Conservation (phyloP, 2,113 vertebrate species). For the Turdus rufiventris region DNA sequence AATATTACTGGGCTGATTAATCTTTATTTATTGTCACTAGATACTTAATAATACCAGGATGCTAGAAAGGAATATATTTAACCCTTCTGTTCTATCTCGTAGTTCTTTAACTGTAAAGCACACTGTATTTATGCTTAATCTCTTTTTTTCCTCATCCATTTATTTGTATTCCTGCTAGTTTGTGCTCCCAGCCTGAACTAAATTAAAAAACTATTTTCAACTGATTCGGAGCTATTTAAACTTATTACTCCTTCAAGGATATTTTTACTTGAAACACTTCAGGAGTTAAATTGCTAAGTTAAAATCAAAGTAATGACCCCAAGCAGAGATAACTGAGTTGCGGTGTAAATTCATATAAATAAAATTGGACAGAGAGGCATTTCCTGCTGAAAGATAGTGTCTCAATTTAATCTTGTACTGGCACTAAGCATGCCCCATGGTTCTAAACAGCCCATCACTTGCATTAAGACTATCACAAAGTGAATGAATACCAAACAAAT, state of each 20-base stretch:
- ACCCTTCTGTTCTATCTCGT: background rate
- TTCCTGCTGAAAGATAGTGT: constrained; percentile 68
- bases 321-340: constrained; percentile 71
- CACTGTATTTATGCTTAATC: constrained; percentile 3
- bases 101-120: background rate
- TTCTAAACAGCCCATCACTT: constrained; percentile 62
- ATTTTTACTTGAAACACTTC: constrained; percentile 73
- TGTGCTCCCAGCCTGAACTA: constrained; percentile 50
- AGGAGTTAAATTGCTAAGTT: constrained; percentile 71
- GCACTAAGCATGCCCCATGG: constrained; percentile 50
- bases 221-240: constrained; percentile 70
- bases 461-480: constrained; percentile 60
- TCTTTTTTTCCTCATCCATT: constrained; percentile 14
- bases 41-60: background rate
- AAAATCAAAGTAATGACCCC: constrained; percentile 78
- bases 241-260: constrained; percentile 68
- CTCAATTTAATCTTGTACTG: constrained; percentile 69
- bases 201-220: constrained; percentile 73
- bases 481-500: constrained; percentile 68
- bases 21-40: background rate
- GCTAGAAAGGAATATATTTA: background rate
- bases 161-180: constrained; percentile 42
- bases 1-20: background rate
- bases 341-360: constrained; percentile 73
- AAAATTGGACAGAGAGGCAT: constrained; percentile 70